A percentile compares a stretch with the other conserved stretches of the same genome.
Evolutionary conservation across 37 sponge, comb jelly and placozoan species (phyloP).

Genomic region (Mnemiopsis leidyi): DNA sequence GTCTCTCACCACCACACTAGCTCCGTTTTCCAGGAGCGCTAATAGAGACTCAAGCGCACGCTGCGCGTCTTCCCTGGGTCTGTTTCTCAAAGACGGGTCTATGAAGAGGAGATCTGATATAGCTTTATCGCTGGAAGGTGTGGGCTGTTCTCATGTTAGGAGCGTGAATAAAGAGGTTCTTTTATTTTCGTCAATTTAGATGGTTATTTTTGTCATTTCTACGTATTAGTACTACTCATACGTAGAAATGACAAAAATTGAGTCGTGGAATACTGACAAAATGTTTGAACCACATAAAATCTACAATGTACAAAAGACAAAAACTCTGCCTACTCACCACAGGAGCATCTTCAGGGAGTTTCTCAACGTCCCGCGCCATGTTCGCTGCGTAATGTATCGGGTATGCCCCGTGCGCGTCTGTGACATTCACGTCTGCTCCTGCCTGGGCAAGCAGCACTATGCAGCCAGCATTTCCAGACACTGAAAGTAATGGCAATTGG

Average conservation of each 20-base stretch:
- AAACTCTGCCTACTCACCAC: neutral
- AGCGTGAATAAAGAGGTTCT: no score
- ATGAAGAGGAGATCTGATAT: conserved; percentile 11
- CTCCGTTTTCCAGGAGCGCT: conserved; percentile 52
- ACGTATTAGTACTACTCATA: no score
- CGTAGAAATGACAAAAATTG: no score
- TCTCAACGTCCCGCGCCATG: conserved; percentile 56
- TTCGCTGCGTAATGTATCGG: conserved; percentile 84
- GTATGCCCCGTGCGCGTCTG: conserved; percentile 70
- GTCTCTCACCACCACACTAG: conserved; percentile 61
- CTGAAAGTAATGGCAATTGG: no score
- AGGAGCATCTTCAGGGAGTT: conserved; percentile 60
- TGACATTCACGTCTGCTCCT: conserved; percentile 54
- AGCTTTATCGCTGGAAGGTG: conserved; percentile 38
- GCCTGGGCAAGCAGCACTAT: conserved; percentile 67
- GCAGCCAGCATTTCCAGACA: conserved; percentile 73
- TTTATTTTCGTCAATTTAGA: no score
- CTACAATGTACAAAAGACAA: no score
- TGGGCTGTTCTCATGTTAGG: conserved; percentile 31
- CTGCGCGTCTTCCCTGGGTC: conserved; percentile 59
- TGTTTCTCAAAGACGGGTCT: conserved; percentile 4
- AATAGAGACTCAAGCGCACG: conserved; percentile 19
- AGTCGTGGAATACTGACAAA: no score
- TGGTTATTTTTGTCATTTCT: no score
- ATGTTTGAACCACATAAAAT: no score